Evolutionary conservation across 2,888 invertebrate genomes (phyloP).

Genomic region (Coelinius sp.): DNA sequence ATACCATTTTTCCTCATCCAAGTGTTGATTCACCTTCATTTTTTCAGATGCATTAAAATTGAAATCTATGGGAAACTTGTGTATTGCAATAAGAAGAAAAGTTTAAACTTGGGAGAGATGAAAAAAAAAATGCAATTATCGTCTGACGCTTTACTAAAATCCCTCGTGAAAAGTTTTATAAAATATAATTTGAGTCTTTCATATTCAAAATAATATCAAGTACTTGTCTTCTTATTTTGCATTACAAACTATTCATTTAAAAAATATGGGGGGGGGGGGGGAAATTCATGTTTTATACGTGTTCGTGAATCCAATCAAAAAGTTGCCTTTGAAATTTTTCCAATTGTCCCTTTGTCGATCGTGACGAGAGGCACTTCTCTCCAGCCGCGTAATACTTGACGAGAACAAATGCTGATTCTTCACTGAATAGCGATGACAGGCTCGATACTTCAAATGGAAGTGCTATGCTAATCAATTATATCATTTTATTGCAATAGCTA

Average conservation of each 20-base stretch:
- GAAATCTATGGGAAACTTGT: background rate
- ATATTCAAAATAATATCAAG: background rate
- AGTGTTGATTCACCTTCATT: constrained; percentile 72
- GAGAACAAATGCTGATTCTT: constrained; percentile 70
- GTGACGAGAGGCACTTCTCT: constrained; percentile 72
- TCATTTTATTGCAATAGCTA: constrained; percentile 16
- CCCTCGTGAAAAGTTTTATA: background rate
- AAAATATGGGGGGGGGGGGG: too few species aligned
- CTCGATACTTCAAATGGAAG: constrained; percentile 74
- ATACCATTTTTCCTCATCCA: constrained; percentile 76
- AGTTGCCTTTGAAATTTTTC: constrained; percentile 73
- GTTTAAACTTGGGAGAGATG: background rate
- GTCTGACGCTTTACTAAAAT: background rate
- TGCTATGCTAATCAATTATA: constrained; percentile 71
- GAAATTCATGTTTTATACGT: constrained; percentile 60
- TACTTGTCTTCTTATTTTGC: background rate
- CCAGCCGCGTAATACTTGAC: constrained; percentile 74
- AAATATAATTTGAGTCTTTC: background rate
- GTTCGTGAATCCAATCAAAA: constrained; percentile 73
- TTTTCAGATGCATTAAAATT: background rate
- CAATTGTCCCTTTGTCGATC: constrained; percentile 45
- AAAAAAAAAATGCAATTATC: background rate
- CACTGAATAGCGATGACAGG: constrained; percentile 71
- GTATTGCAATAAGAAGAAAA: background rate
- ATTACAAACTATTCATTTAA: background rate